These are phyloP conservation scores for Moxostoma hubbsi DNA, from an alignment of 2,797 vertebrate genomes.

Conservation along the genomic window DNA sequence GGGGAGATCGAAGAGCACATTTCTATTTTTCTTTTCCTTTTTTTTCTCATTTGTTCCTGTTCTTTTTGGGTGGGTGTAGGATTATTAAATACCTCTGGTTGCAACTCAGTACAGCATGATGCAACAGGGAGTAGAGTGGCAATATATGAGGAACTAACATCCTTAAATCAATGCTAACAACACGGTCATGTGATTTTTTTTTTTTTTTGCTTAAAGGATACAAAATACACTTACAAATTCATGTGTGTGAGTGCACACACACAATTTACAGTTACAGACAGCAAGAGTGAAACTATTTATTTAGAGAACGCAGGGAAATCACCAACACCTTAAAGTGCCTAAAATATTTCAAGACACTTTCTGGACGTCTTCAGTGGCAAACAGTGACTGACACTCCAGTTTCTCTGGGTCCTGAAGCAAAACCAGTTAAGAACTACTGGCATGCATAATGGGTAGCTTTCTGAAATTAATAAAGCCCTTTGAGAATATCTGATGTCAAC, in stretches of 20 bases:
- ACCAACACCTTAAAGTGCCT: slow-evolving; percentile 48
- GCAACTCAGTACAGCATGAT: slow-evolving; percentile 37
- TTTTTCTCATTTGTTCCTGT: slow-evolving; percentile 35
- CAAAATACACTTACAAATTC: background rate
- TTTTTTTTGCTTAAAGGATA: too few species aligned
- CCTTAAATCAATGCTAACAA: too few species aligned
- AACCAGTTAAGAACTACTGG: background rate
- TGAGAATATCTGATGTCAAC: background rate
- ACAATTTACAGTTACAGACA: slow-evolving; percentile 30
- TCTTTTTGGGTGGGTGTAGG: slow-evolving; percentile 31
- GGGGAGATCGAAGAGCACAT: slow-evolving; percentile 37
- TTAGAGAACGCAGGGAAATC: slow-evolving; percentile 40
- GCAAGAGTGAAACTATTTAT: slow-evolving; percentile 40
- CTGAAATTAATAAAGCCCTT: background rate
- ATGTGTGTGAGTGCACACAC: background rate
- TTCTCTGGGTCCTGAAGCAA: background rate
- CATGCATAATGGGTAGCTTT: background rate
- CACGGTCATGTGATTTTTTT: too few species aligned
- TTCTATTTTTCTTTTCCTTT: slow-evolving; percentile 49
- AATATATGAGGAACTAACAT: background rate
- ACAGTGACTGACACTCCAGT: background rate
- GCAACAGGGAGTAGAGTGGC: slow-evolving; percentile 15
- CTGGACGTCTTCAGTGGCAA: background rate
- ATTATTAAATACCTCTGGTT: slow-evolving; percentile 46
- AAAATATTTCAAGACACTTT: slow-evolving; percentile 42